These are phyloP conservation scores for Campoplex capitator DNA, from an alignment of 2,888 invertebrate genomes.

Conservation along the genomic window DNA sequence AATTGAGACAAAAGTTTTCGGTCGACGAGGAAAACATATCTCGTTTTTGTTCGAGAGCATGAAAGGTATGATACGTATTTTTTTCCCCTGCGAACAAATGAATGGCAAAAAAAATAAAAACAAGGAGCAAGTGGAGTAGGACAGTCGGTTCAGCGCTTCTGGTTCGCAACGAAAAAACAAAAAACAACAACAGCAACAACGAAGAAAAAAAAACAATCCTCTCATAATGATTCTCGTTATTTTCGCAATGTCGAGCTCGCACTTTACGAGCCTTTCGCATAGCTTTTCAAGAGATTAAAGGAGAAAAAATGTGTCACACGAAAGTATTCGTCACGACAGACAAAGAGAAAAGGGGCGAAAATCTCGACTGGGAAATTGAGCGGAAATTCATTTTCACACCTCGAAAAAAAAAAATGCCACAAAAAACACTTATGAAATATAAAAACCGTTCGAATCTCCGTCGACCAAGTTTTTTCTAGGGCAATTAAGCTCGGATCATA, in stretches of 20 bases:
- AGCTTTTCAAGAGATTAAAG: slow-evolving; percentile 34
- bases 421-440: not conserved
- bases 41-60: slow-evolving; percentile 17
- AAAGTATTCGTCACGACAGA: not conserved
- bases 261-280: slow-evolving; percentile 11
- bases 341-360: not conserved
- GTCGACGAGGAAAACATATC: slow-evolving; percentile 28
- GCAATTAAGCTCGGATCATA: not conserved
- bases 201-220: slow-evolving; percentile 6
- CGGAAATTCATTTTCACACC: not conserved
- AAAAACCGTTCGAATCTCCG: not conserved
- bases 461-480: not conserved
- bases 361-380: slow-evolving; percentile 6
- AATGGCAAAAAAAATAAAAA: slow-evolving; percentile 4
- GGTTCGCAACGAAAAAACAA: slow-evolving; percentile 12
- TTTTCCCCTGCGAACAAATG: slow-evolving; percentile 1
- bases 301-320: not conserved
- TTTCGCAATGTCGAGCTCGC: slow-evolving; percentile 41
- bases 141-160: slow-evolving; percentile 21
- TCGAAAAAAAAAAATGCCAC: not conserved
- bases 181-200: slow-evolving; percentile 2
- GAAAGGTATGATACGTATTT: slow-evolving; percentile 1
- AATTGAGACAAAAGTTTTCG: slow-evolving; percentile 31
- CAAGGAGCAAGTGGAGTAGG: slow-evolving; percentile 43
- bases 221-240: slow-evolving; percentile 55